Evolutionary conservation across 2,113 vertebrate species (phyloP), one percentile per base, ranked within the genome.

Genomic region (Cariama cristata): DNA sequence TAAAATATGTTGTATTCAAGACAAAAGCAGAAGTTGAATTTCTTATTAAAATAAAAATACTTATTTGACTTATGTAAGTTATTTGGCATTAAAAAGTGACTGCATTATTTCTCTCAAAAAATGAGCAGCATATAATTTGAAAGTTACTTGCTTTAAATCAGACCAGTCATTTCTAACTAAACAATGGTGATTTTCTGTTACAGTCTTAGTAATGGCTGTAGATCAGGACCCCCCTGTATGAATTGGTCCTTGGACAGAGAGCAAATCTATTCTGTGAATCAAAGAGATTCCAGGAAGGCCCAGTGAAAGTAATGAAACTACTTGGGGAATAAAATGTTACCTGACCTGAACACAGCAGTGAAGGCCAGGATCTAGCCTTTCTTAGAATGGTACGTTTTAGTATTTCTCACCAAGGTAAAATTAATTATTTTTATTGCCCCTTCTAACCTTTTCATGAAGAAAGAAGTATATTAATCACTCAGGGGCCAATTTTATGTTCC

Each of bases 31-130:
- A 91, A 83, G 12, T 71, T 63, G 14, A 33, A 5, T 47, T 85
- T 71, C 44, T 91, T 49, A 38, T 81, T 85, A 79, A 32, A 93
- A n/a, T 85, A 90, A 92, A 96, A 97, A 91, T 87, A 84, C 22
- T 52, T 44, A 60, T 45, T 73, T 90, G 32, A 92, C 44, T 74
- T 84, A 10, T 67, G 20, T 84, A 69, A 76, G 16, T 86, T 79
- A 85, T 75, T 96, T 92, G 79, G 62, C 86, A 84, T 81, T 91
- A 62, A 66, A 94, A 85, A 35, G 4, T 47, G 50, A 93, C 50
- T 53, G 32, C 53, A 42, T 62, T 90, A 24, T 87, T 82, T 90
- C 50, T 69, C 28, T 75, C 35, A 59, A 85, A 89, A 90, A 80
- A 45, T 35, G 28, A 94, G 79, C 40, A 94, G 92, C 53, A 55